phyloP scores from a whole-genome alignment of 2,888 invertebrate species.

The Pheosia tremula region DNA sequence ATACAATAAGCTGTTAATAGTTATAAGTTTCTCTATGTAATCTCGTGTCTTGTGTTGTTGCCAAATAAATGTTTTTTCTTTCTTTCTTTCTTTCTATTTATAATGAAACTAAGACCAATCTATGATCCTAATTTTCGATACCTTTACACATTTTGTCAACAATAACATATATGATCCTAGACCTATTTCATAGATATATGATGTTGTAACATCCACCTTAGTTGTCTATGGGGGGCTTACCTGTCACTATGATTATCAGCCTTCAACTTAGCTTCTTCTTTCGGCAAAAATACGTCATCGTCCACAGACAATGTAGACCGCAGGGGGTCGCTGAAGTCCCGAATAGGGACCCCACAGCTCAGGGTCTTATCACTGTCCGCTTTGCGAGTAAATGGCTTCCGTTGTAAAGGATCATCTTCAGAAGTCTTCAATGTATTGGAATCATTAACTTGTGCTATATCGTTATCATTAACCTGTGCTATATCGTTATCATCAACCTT shows the following conservation, averaged over 20 bases:
- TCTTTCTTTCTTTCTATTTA: too few relatives aligned
- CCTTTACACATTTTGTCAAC: too few relatives aligned
- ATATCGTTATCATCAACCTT: slow-evolving; percentile 13
- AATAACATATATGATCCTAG: too few relatives aligned
- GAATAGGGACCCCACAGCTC: slow-evolving; percentile 83
- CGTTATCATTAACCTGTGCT: slow-evolving; percentile 13
- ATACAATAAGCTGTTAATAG: too few relatives aligned
- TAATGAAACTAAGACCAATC: too few relatives aligned
- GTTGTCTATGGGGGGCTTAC: slow-evolving; percentile 41
- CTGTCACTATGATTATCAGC: slow-evolving; percentile 73
- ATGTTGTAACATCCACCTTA: too few relatives aligned
- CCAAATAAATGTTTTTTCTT: too few relatives aligned
- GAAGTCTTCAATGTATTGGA: slow-evolving; percentile 15
- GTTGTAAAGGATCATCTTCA: slow-evolving; percentile 55
- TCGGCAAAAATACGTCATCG: slow-evolving; percentile 77
- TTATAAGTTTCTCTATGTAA: too few relatives aligned
- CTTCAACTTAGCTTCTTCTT: slow-evolving; percentile 66
- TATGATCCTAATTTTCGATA: too few relatives aligned
- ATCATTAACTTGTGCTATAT: slow-evolving; percentile 24
- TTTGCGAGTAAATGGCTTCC: slow-evolving; percentile 58
- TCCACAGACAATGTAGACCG: slow-evolving; percentile 79
- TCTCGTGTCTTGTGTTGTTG: too few relatives aligned
- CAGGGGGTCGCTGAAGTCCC: slow-evolving; percentile 94
- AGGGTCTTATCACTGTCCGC: slow-evolving; percentile 69
- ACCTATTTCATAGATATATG: too few relatives aligned